Evolutionary conservation across 2,888 invertebrate species (phyloP).

Genomic region (Drosophila rubida): DNA sequence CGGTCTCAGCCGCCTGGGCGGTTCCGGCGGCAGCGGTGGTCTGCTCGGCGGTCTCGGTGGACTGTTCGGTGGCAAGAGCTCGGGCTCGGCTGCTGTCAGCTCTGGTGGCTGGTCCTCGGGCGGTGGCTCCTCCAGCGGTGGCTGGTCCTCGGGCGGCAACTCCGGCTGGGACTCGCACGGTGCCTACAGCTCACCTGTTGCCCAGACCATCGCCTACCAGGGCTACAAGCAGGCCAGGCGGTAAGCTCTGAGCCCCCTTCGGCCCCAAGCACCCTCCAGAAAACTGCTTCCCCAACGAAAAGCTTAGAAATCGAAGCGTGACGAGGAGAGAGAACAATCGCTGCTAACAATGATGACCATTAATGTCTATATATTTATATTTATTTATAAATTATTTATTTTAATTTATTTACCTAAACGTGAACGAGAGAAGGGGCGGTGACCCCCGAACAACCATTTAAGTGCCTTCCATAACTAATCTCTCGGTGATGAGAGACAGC

Average conservation of each 20-base stretch:
- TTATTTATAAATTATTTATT: constrained; percentile 84
- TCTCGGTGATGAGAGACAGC: constrained; percentile 50
- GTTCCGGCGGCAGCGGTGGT: constrained; percentile 78
- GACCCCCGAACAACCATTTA: constrained; percentile 36
- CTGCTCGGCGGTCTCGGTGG: constrained; percentile 81
- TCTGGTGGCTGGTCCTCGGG: constrained; percentile 80
- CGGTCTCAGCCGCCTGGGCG: constrained; percentile 78
- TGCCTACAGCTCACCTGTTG: constrained; percentile 86
- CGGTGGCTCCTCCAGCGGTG: constrained; percentile 71
- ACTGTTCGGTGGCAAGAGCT: constrained; percentile 82
- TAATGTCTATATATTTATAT: constrained; percentile 77
- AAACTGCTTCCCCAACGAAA: constrained; percentile 11
- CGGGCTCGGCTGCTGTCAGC: constrained; percentile 66
- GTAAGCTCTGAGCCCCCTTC: constrained; percentile 65
- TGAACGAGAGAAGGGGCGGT: constrained; percentile 62
- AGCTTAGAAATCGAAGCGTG: constrained; percentile 45
- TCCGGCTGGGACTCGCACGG: constrained; percentile 85
- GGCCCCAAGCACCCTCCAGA: not conserved
- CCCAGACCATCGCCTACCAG: constrained; percentile 86
- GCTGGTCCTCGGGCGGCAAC: constrained; percentile 81
- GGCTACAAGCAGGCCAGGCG: constrained; percentile 85
- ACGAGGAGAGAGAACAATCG: constrained; percentile 69
- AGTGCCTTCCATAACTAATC: constrained; percentile 70
- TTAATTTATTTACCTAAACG: constrained; percentile 82
- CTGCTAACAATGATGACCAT: constrained; percentile 65